Evolutionary conservation across 2,113 vertebrate genomes (phyloP), one percentile per base, ranked within the genome.

Genomic region (Phrynocephalus versicolor): DNA sequence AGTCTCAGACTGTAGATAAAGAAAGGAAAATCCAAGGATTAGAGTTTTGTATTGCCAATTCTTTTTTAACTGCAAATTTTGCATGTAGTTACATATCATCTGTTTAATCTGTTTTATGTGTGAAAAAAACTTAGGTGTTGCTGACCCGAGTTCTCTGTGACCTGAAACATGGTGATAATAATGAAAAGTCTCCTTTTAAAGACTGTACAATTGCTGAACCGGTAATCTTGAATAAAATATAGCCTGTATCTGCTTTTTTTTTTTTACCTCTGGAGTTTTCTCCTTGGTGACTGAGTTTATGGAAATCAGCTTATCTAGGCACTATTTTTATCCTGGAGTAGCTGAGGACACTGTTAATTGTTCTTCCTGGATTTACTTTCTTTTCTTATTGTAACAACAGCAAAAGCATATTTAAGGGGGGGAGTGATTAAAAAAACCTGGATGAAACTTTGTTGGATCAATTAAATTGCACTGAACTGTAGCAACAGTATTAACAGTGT

Each of bases 161-260:
- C 94, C 92, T 97, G 93, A 97, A 97, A 95, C 95, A 96, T 93
- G 94, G 93, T 89, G 93, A 94, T 83, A 92, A 95, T 81, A 95
- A 96, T 87, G 95, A 97, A 84, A 97, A 96, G 91, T 95, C 94
- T 89, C 91, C 80, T 33, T 97, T 97, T 96, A 97, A 96, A 93
- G 93, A 93, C 79, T 85, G 74, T 92, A 67, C 87, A 86, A 37
- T 87, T 77, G 96, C 95, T 93, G 95, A 96, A 79, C 95, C 60
- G 91, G 95, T 97, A 97, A 97, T 93, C 86, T 3, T 85, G 77
- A 51, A 86, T 89, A 69, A 91, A 87, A 75, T 70, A 76, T 64
- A 81, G 21, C 37, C 91, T 1, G 83, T 92, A 9, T 23, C 79
- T 88, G 14, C 78, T 83, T 7, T n/a, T 81, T 67, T 67, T 30